phyloP scores from a whole-genome alignment of 2,113 vertebrate genomes.

The Syrmaticus mikado region DNA sequence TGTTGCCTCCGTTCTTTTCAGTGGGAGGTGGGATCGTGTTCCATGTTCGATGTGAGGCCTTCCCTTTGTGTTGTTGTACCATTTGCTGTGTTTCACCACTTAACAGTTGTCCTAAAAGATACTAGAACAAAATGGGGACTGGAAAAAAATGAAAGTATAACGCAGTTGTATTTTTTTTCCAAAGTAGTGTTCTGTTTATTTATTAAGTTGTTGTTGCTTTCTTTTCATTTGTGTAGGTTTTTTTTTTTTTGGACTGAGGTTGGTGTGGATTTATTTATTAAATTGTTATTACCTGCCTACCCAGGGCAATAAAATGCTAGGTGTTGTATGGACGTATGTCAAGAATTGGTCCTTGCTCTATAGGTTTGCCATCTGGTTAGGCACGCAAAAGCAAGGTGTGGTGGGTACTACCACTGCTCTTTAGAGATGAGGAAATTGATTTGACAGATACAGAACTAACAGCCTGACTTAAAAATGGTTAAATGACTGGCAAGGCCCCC shows the following conservation, averaged over 20 bases:
- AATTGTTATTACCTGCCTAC: background rate
- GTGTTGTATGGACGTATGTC: background rate
- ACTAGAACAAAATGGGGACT: background rate
- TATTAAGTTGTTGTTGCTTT: background rate
- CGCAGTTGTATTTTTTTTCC: background rate
- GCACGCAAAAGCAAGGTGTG: background rate
- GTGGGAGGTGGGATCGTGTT: background rate
- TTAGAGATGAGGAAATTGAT: background rate
- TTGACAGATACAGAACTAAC: background rate
- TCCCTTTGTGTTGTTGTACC: background rate
- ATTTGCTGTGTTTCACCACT: background rate
- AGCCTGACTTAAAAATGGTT: background rate
- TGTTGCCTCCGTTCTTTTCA: background rate
- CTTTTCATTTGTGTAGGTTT: background rate
- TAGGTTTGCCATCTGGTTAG: background rate
- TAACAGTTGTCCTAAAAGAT: background rate
- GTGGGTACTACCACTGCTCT: background rate
- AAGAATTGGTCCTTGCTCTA: background rate
- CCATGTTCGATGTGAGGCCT: background rate
- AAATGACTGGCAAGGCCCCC: background rate
- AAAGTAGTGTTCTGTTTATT: background rate
- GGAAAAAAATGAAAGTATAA: background rate
- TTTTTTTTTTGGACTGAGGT: background rate
- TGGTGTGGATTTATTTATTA: background rate
- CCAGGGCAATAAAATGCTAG: background rate